phyloP scores from a whole-genome alignment of 2,113 vertebrate species.

The Xiphias gladius region DNA sequence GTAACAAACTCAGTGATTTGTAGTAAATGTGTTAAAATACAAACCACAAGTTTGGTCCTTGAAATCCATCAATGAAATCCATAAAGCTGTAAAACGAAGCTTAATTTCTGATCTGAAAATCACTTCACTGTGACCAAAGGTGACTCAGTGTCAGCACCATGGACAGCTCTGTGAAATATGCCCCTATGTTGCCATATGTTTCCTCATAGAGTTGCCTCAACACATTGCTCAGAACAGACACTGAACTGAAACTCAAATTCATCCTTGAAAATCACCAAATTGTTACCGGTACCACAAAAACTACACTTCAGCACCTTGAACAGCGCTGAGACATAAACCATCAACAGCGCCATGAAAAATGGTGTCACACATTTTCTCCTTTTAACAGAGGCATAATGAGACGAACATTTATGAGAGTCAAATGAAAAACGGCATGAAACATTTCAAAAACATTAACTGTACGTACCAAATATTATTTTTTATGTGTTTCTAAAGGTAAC shows the following conservation, averaged over 20 bases:
- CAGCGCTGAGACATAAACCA: not conserved
- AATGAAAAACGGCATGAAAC: too few species aligned
- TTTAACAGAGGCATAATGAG: too few species aligned
- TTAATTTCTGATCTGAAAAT: not conserved
- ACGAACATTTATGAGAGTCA: too few species aligned
- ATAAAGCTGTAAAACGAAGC: not conserved
- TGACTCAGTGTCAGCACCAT: not conserved
- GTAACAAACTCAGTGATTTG: too few species aligned
- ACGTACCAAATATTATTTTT: too few species aligned
- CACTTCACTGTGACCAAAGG: fast-evolving
- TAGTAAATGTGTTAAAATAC: too few species aligned
- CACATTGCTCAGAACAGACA: not conserved
- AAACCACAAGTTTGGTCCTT: too few species aligned
- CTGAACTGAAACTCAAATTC: not conserved
- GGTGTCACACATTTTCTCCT: not conserved
- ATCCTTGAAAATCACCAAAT: not conserved
- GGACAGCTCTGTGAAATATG: not conserved
- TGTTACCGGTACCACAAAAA: not conserved
- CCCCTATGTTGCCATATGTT: not conserved
- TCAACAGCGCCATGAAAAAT: not conserved
- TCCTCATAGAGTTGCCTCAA: not conserved
- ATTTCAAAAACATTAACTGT: too few species aligned
- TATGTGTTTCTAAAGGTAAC: not conserved
- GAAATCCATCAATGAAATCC: not conserved
- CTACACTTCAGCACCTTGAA: not conserved